These are phyloP conservation scores for Sebastes taczanowskii DNA, from an alignment of 2,797 vertebrate species.

Conservation along the genomic window DNA sequence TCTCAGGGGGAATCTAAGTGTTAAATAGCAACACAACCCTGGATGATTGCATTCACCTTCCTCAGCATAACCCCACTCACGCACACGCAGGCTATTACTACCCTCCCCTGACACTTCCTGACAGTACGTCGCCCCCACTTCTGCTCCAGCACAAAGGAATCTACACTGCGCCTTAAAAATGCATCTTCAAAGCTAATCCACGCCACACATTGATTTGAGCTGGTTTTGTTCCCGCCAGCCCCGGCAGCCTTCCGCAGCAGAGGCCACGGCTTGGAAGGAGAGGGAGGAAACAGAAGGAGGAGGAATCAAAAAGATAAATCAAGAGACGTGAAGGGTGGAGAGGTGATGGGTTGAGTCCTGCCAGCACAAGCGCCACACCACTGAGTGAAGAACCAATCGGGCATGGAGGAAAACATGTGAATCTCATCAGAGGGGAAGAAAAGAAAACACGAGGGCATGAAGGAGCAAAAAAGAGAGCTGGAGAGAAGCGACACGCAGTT, in stretches of 20 bases:
- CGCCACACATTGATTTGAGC: conserved; percentile 41
- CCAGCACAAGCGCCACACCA: background rate
- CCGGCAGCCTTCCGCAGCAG: background rate
- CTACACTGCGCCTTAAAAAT: conserved; percentile 27
- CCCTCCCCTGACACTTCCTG: conserved; percentile 26
- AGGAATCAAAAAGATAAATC: conserved; percentile 23
- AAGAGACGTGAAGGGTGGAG: conserved; percentile 16
- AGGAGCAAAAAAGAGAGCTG: background rate
- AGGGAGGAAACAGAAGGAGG: background rate
- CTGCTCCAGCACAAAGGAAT: conserved; percentile 23
- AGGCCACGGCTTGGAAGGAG: background rate
- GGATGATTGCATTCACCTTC: conserved; percentile 39
- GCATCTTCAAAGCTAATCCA: conserved; percentile 53
- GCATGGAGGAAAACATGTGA: conserved; percentile 8
- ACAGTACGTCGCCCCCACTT: conserved; percentile 30
- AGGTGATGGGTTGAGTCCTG: conserved; percentile 31
- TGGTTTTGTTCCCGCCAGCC: background rate
- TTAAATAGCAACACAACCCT: conserved; percentile 43
- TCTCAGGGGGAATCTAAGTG: conserved; percentile 46
- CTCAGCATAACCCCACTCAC: conserved; percentile 10
- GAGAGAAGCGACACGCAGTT: background rate
- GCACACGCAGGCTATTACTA: conserved; percentile 24
- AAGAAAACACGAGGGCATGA: background rate
- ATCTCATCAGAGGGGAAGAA: background rate
- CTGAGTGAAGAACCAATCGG: background rate